Conservation (phyloP, 2,888 invertebrate species). For the Caenorhabditis zanzibari region DNA sequence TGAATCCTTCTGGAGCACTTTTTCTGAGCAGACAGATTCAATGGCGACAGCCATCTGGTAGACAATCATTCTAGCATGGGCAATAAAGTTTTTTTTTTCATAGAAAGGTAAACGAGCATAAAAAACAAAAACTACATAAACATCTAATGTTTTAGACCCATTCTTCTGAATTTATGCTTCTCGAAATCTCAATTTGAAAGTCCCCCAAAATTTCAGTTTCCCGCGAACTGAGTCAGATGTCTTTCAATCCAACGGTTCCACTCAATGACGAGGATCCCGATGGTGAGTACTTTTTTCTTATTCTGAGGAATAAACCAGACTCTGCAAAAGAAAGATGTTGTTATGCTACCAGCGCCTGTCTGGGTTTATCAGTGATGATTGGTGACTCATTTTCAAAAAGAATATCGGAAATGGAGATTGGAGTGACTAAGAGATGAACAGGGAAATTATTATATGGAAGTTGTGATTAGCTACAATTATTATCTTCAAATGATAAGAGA, state of each 20-base stretch:
- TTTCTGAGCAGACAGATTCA: too few relatives aligned
- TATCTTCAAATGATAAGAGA: conserved; percentile 3
- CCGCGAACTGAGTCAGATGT: neutral
- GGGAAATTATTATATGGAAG: neutral
- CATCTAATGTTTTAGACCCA: too few relatives aligned
- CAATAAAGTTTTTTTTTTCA: too few relatives aligned
- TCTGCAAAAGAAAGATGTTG: neutral
- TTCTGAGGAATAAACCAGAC: neutral
- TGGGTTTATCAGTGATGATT: neutral
- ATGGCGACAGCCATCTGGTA: too few relatives aligned
- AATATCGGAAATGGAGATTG: neutral
- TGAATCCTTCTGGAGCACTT: too few relatives aligned
- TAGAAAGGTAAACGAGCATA: too few relatives aligned
- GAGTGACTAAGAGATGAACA: conserved; percentile 2
- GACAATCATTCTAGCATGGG: too few relatives aligned
- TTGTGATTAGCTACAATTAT: conserved; percentile 12
- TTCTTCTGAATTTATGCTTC: neutral
- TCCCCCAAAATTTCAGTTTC: neutral
- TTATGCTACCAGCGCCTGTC: neutral
- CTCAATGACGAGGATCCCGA: neutral
- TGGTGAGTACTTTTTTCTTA: conserved; percentile 1
- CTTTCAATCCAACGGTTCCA: neutral
- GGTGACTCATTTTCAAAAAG: conserved; percentile 1
- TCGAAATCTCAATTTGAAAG: neutral
- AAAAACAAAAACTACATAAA: too few relatives aligned